Percentiles rank a stretch among this genome's conserved stretches.
These are phyloP conservation scores for Natrix natrix DNA, from an alignment of 2,797 vertebrate species.

Conservation along the genomic window DNA sequence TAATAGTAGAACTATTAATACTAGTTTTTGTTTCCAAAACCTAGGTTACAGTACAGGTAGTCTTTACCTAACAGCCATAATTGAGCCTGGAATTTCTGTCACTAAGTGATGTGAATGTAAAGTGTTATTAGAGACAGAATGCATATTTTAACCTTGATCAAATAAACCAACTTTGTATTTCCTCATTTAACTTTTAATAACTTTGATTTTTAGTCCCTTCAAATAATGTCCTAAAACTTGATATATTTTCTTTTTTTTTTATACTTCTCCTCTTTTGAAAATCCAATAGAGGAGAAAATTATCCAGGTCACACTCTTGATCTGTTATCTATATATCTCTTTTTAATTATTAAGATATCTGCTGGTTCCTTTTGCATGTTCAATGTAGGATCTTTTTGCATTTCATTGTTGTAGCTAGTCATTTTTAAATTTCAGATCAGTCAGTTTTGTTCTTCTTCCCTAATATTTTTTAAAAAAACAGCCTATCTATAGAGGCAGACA, in stretches of 20 bases:
- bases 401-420: neutral
- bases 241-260: neutral
- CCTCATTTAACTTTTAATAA: neutral
- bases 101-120: neutral
- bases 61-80: neutral
- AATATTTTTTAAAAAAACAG: neutral
- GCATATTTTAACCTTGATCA: neutral
- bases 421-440: neutral
- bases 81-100: neutral
- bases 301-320: neutral
- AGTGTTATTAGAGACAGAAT: neutral
- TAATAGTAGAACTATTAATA: neutral
- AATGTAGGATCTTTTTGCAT: neutral
- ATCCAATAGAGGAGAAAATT: neutral
- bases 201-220: neutral
- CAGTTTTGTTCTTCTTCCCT: neutral
- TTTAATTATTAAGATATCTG: neutral
- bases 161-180: neutral
- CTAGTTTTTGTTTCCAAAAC: neutral
- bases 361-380: neutral
- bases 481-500: neutral
- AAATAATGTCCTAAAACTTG: neutral
- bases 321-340: neutral
- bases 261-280: neutral
- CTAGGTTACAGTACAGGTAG: neutral